Percentiles rank a stretch among this genome's conserved stretches.
phyloP scores from a whole-genome alignment of 2,113 vertebrate genomes.

The Charadrius vociferus region DNA sequence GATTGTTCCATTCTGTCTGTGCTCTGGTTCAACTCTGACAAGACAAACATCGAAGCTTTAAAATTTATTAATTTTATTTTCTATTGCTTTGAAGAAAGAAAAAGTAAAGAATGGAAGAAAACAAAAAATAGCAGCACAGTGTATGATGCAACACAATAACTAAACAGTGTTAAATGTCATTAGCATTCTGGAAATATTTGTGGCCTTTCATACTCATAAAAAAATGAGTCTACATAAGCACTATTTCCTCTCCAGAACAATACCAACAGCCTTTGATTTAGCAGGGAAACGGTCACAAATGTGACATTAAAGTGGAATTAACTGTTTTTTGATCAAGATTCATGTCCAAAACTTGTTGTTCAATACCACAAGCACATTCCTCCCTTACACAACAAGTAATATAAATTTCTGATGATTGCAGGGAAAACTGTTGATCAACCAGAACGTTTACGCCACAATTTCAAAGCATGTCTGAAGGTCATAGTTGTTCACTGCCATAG shows the following conservation, averaged over 20 bases:
- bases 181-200: slow-evolving; percentile 39
- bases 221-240: not conserved
- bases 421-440: not conserved
- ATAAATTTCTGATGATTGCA: not conserved
- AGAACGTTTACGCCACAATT: not conserved
- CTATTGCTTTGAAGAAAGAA: not conserved
- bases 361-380: not conserved
- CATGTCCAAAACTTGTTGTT: not conserved
- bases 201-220: not conserved
- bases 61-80: not conserved
- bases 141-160: not conserved
- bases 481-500: not conserved
- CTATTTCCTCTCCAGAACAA: not conserved
- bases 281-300: not conserved
- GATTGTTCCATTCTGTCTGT: not conserved
- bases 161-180: not conserved
- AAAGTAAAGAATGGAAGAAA: not conserved
- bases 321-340: not conserved
- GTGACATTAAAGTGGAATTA: not conserved
- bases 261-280: slow-evolving; percentile 17
- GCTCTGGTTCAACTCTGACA: not conserved
- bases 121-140: not conserved
- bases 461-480: slow-evolving; percentile 17
- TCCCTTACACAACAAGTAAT: not conserved
- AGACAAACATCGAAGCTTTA: not conserved